phyloP scores from a whole-genome alignment of 1,140 invertebrate species.

The Acyrthosiphon pisum region DNA sequence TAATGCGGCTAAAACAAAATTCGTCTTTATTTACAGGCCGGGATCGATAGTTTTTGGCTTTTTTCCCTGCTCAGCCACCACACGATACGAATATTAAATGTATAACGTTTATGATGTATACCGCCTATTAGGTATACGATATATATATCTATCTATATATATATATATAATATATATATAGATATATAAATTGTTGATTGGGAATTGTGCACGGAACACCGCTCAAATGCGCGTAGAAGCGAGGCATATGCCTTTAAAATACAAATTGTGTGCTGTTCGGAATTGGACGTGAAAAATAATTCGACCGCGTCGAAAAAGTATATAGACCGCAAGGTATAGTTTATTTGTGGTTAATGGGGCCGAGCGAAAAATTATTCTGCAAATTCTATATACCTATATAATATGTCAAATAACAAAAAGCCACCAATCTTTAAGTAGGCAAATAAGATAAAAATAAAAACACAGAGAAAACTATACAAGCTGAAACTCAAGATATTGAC shows the following conservation, averaged over 20 bases:
- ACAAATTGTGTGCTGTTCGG: neutral
- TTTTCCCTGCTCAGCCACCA: neutral
- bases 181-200: neutral
- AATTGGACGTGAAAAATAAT: constrained; percentile 13
- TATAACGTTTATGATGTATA: neutral
- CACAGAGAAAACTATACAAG: neutral
- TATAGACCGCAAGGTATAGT: neutral
- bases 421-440: neutral
- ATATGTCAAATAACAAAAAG: neutral
- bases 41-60: neutral
- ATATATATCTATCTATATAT: too few relatives aligned
- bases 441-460: neutral
- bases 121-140: neutral
- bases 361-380: neutral
- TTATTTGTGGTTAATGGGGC: neutral
- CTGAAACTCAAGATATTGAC: neutral
- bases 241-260: neutral
- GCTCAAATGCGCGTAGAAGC: constrained; percentile 6
- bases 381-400: neutral
- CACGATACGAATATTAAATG: neutral
- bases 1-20: neutral
- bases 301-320: neutral
- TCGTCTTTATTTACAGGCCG: neutral
- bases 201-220: neutral
- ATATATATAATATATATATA: too few relatives aligned